Evolutionary conservation across 1,140 invertebrate genomes (phyloP), one percentile per base, ranked within the genome.

Genomic region (Zaprionus tsacasi): DNA sequence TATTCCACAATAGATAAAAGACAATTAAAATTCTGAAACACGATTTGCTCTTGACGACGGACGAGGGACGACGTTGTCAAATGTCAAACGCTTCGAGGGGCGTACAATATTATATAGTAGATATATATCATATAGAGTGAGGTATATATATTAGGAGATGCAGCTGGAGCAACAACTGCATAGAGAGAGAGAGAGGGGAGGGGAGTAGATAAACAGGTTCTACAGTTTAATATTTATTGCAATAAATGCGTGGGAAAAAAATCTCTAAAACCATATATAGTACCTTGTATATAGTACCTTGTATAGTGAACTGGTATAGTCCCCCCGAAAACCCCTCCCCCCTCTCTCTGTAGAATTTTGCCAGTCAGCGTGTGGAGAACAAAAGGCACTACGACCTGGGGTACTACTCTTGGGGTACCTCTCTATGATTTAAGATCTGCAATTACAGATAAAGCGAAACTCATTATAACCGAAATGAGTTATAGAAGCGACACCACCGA

Each of bases 381-480:
- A 69, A 74, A 69, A 74, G 65, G 30, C 48, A 45, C 57, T 33
- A 36, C 55, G 11, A 40, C 3, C n/a, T 21, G 45, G 13, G 17
- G 17, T 54, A 55, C 25, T 30, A 17, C 27, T 38, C 54, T n/a
- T n/a, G 33, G 59, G 48, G 35, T 58, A 45, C 43, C 40, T 15
- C 40, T 43, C 59, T 78, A 40, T 66, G 67, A 70, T 68, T 83
- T 71, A 79, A 87, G 82, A 86, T 86, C 68, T 86, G 79, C 82
- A 86, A 79, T 86, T 86, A 86, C 76, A 86, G 82, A 86, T 86
- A 86, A 79, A 74, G 30, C 71, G 48, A 71, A 86, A 86, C 82
- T 86, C 82, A 87, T 86, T 87, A 86, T 87, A 86, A 86, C 76
- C 86, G 74, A 86, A 86, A 86, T 86, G 82, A 87, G 76, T 87